Conservation (phyloP, 2,888 invertebrate species). For the Chironomus tentans region DNA sequence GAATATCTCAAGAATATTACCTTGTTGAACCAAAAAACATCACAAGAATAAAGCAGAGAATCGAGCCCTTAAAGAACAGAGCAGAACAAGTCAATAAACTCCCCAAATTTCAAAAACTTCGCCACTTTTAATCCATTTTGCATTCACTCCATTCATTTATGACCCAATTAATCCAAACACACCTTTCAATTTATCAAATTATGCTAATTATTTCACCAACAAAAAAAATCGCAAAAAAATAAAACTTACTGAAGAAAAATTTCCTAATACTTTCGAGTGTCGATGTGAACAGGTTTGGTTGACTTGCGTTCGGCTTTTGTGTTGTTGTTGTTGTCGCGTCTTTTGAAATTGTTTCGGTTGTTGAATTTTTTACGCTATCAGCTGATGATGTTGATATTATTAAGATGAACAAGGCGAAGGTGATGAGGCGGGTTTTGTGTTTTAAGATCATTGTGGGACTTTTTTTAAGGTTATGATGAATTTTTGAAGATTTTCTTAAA, state of each 20-base stretch:
- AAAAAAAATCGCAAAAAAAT: not conserved
- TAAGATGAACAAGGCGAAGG: not conserved
- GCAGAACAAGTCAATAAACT: no score
- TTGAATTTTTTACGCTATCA: not conserved
- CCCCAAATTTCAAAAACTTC: no score
- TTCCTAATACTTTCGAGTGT: constrained; percentile 19
- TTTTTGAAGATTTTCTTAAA: not conserved
- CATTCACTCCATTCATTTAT: not conserved
- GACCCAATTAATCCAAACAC: not conserved
- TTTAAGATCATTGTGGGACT: not conserved
- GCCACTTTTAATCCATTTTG: no score
- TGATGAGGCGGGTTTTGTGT: not conserved
- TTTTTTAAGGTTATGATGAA: not conserved
- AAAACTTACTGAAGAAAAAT: constrained; percentile 23
- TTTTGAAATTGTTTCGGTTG: not conserved
- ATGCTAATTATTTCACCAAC: not conserved
- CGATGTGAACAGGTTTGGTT: constrained; percentile 5
- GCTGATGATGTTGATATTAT: not conserved
- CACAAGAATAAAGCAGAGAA: no score
- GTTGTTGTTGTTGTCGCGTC: not conserved
- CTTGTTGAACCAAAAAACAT: no score
- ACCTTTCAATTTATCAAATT: not conserved
- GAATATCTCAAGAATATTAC: no score
- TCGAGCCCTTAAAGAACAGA: no score
- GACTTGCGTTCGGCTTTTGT: not conserved